Base-by-base conservation (phyloP, 2,113 vertebrate genomes). In the Hemibagrus wyckioides region DNA sequence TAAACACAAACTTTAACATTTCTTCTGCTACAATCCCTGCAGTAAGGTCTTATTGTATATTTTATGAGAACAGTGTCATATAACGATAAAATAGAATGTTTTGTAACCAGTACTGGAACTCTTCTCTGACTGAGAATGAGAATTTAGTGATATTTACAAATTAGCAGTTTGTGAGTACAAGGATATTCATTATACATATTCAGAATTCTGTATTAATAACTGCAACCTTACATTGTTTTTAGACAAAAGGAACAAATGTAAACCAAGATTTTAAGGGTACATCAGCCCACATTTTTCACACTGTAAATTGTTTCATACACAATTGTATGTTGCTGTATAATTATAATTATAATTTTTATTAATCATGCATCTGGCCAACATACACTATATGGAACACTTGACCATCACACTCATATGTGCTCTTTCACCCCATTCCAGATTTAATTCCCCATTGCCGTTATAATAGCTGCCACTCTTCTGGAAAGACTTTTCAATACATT, bases 121-220 rank as follows among this genome's bases (percentile, higher is more conserved):
- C n/a, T 8, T 30, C 4, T 69, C 65, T 69, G 30, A 33, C 30
- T 69, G 15, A 4, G 36, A 65, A 30, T 65, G 25, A 30, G 11
- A 30, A 65, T 65, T 4, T 2, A 30, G n/a, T 65, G 61, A 65
- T 65, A 59, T 61, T 61, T 57, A 57, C 56, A 57, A 57, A 57
- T 19, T 23, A 23, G 56, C 56, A 11, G 59, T 63, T 65, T 30
- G 10, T 65, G 9, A 65, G 61, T 10, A 79, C 6, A 21, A 80
- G 44, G 39, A 48, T 25, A 44, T 44, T 3, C 33, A 71, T 71
- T 71, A 21, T 36, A 21, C 6, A 21, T 76, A 57, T 73, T 56
- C 25, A 28, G 9, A 82, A 71, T 33, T 11, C 14, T 54, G 83
- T 33, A 83, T 65, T 71, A 84, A 84, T 73, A 7, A 57, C 69